These are phyloP conservation scores for Elysia crispata DNA, from an alignment of 2,888 invertebrate species.

Conservation along the genomic window DNA sequence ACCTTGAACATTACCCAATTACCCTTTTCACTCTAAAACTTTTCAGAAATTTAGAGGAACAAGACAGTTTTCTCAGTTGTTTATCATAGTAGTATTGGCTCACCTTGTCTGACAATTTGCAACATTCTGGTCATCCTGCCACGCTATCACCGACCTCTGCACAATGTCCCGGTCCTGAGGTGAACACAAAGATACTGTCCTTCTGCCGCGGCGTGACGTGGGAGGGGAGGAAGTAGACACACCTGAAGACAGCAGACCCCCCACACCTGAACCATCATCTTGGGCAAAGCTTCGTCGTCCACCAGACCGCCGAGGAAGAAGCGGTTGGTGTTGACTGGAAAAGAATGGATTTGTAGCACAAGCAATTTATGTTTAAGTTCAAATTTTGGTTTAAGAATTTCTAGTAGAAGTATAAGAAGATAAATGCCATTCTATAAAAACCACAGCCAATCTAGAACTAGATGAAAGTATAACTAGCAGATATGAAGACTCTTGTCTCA, in stretches of 20 bases:
- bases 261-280: slow-evolving; percentile 18
- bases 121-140: slow-evolving; percentile 61
- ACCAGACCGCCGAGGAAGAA: slow-evolving; percentile 55
- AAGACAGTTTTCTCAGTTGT: no score
- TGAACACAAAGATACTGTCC: slow-evolving; percentile 57
- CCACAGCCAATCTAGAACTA: no score
- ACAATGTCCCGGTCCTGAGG: slow-evolving; percentile 58
- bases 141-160: slow-evolving; percentile 66
- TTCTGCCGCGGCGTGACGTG: slow-evolving; percentile 32
- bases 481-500: no score
- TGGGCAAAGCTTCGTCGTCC: slow-evolving; percentile 39
- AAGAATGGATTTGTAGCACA: not conserved
- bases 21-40: no score
- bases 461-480: no score
- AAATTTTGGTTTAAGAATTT: no score
- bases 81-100: no score
- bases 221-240: not conserved
- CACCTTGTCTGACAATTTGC: not conserved
- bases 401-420: no score
- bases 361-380: not conserved
- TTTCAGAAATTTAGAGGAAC: no score
- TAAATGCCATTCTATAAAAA: no score
- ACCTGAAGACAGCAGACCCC: not conserved
- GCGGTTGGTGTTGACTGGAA: slow-evolving; percentile 52
- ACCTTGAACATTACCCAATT: no score